Evolutionary conservation across 2,797 vertebrate species (phyloP).

Genomic region (Sebastes nivosus): DNA sequence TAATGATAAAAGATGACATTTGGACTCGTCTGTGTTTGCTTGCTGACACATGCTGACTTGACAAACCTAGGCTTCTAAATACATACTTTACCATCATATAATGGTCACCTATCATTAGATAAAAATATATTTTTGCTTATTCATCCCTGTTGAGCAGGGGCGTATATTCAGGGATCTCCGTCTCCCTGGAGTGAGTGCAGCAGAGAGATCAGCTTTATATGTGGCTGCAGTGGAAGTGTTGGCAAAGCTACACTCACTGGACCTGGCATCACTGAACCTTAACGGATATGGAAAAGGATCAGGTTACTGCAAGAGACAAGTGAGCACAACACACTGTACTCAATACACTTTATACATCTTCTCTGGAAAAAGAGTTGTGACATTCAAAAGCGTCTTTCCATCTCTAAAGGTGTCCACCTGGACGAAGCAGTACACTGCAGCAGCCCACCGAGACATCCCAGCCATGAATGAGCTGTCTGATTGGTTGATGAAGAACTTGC

Average conservation of each 20-base stretch:
- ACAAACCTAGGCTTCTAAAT: neutral
- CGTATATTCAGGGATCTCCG: constrained; percentile 89
- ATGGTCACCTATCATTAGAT: neutral
- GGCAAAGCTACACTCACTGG: constrained; percentile 88
- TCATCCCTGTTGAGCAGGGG: constrained; percentile 78
- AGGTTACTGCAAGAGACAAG: constrained; percentile 93
- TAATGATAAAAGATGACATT: neutral
- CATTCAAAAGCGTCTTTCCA: neutral
- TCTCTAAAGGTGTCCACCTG: constrained; percentile 90
- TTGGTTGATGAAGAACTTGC: constrained; percentile 90
- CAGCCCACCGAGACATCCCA: constrained; percentile 87
- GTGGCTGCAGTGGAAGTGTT: constrained; percentile 87
- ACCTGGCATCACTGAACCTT: constrained; percentile 81
- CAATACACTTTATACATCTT: neutral
- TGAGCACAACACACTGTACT: constrained; percentile 43
- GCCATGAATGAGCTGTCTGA: constrained; percentile 87
- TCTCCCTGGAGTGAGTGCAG: constrained; percentile 82
- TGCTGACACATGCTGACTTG: neutral
- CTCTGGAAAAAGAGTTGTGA: neutral
- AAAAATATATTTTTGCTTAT: neutral
- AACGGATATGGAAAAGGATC: constrained; percentile 86
- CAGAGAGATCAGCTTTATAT: constrained; percentile 89
- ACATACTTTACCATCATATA: neutral
- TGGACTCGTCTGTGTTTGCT: neutral
- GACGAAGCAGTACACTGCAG: constrained; percentile 90